Percentiles rank a stretch among this genome's conserved stretches.
Conservation (phyloP, 92 coral and sea anemone species). For the Zoanthus solanderi region DNA sequence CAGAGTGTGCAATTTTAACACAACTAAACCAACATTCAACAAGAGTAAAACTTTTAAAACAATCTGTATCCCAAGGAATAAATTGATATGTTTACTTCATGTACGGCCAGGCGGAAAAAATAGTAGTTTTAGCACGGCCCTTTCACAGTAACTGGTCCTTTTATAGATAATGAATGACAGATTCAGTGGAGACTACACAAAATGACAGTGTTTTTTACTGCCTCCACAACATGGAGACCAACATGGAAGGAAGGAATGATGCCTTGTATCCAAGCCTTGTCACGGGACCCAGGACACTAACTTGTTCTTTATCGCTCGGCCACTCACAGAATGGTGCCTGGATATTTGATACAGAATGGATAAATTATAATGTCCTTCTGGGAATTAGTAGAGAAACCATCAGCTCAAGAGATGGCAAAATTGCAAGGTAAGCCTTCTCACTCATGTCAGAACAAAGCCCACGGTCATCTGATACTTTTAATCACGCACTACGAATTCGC, state of each 20-base stretch:
- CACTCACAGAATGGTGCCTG: neutral
- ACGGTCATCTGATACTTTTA: neutral
- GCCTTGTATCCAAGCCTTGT: no score
- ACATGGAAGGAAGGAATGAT: no score
- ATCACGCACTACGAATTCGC: no score
- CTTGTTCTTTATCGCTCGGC: neutral
- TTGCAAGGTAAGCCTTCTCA: slow-evolving; percentile 63
- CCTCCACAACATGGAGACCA: no score
- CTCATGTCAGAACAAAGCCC: neutral
- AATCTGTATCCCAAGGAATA: neutral
- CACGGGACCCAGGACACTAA: neutral
- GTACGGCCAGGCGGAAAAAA: neutral
- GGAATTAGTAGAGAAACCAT: slow-evolving; percentile 81
- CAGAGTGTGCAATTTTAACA: no score
- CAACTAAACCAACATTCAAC: neutral
- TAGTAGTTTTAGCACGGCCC: neutral
- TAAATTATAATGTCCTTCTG: slow-evolving; percentile 55
- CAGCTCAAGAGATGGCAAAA: slow-evolving; percentile 86
- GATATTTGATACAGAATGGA: neutral
- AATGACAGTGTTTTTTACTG: no score
- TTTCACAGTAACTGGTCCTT: no score
- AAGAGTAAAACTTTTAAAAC: neutral
- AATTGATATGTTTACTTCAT: neutral
- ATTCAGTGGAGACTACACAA: no score
- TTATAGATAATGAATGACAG: no score